phyloP scores from a whole-genome alignment of 2,797 vertebrate species.

The Emydoidea blandingii region DNA sequence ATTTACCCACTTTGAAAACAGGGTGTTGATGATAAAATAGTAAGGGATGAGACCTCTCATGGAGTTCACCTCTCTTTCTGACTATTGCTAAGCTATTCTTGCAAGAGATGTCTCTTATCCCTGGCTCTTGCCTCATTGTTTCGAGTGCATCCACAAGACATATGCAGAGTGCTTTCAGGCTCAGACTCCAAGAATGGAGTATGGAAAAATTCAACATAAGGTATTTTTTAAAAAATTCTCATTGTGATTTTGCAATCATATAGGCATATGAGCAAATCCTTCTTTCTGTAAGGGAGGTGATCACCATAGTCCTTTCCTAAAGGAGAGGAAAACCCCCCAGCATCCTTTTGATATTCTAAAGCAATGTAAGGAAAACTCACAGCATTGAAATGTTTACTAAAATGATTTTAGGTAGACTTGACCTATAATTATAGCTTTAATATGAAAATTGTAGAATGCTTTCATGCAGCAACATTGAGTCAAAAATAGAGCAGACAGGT shows the following conservation, averaged over 20 bases:
- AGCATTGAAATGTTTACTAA: constrained; percentile 9
- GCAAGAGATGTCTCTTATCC: background rate
- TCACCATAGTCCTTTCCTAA: constrained; percentile 1
- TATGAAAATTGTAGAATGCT: background rate
- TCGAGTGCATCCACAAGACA: accelerated
- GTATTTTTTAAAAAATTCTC: background rate
- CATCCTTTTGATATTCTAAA: constrained; percentile 23
- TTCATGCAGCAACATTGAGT: background rate
- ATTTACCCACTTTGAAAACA: background rate
- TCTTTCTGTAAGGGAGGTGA: constrained; percentile 25
- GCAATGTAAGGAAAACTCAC: background rate
- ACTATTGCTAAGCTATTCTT: background rate
- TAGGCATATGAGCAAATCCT: background rate
- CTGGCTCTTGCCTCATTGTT: accelerated
- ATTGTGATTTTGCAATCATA: constrained; percentile 28
- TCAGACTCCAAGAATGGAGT: background rate
- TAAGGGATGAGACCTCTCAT: background rate
- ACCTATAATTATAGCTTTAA: constrained; percentile 4
- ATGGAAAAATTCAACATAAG: constrained; percentile 17
- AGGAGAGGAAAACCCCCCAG: background rate
- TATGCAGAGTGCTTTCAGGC: background rate
- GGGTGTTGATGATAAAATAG: too few species aligned
- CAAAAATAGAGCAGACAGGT: constrained; percentile 13
- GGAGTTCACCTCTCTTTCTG: background rate
- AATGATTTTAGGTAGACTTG: background rate